Evolutionary conservation across 2,888 invertebrate species (phyloP), one percentile per base, ranked within the genome.

Genomic region (Hirtodrosophila cameraria): DNA sequence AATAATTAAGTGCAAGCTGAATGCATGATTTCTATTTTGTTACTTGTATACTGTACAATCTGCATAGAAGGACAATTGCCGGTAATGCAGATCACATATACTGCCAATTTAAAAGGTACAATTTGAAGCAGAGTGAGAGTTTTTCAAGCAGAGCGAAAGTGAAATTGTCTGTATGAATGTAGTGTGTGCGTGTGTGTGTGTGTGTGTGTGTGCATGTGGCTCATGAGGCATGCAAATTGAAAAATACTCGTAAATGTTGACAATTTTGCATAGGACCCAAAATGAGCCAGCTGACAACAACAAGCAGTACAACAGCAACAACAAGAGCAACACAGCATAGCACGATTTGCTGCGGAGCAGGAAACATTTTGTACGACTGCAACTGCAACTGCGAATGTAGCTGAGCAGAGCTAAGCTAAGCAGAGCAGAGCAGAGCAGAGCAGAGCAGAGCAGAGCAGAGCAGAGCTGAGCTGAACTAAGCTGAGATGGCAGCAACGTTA

Each of bases 291-390:
- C 52, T 49, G 43, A 49, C 46, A 46, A 57, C 52, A 63, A 27
- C 49, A 49, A 9, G 28, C 13, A 25, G 31, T 52, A 31, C 43
- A 33, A 31, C 27, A 45, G 6, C 36, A 46, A 15, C 8, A 42
- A 7, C 15, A 45, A 9, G 35, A 38, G 5, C n/a, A 39, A n/a
- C 28, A 30, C 54, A 64, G 20, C 42, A 30, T 9, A 39, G 63
- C 81, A 81, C 81, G 81, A 77, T 75, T 83, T 71, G 45, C 72
- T 33, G 73, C 50, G 42, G 59, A 80, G 79, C 79, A 80, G 79
- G 79, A 80, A 80, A 80, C 79, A 80, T 66, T 85, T 79, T 65
- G 11, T 67, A 61, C 20, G 50, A 69, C 55, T 67, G 55, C 55
- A 35, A 54, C 36, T 50, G 61, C 55, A 46, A 49, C 59, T 25